Conservation (phyloP, 2,797 vertebrate genomes). For the Catostomus latipinnis region DNA sequence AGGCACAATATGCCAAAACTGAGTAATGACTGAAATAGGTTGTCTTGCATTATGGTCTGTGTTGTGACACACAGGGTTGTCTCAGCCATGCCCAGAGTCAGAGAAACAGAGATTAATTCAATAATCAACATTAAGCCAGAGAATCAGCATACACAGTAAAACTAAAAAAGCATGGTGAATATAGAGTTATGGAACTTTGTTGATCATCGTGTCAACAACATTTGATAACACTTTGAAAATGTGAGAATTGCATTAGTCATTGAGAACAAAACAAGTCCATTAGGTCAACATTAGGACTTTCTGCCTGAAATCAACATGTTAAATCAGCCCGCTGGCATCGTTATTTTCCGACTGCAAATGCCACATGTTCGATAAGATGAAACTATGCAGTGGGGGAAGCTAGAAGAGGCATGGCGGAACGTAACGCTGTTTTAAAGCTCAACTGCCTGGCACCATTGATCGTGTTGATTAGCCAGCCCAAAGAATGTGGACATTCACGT, state of each 20-base stretch:
- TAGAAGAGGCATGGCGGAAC: slow-evolving; percentile 55
- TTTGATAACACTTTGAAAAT: neutral
- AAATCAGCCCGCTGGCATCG: slow-evolving; percentile 35
- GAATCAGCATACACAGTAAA: neutral
- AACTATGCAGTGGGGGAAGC: slow-evolving; percentile 40
- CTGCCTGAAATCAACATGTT: slow-evolving; percentile 39
- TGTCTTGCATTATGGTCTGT: no score
- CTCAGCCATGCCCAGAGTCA: no score
- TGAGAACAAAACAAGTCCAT: slow-evolving; percentile 21
- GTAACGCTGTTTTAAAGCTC: slow-evolving; percentile 69
- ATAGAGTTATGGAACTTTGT: neutral
- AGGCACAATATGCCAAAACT: no score
- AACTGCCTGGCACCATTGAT: slow-evolving; percentile 67
- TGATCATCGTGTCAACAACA: neutral
- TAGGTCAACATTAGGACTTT: slow-evolving; percentile 31
- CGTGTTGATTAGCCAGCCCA: slow-evolving; percentile 60
- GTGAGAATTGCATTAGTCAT: slow-evolving; percentile 54
- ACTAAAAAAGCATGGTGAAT: neutral
- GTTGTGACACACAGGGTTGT: no score
- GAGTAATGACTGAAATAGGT: no score
- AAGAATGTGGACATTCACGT: slow-evolving; percentile 66
- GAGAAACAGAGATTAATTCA: no score
- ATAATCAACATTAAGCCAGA: no score
- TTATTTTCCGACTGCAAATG: slow-evolving; percentile 34
- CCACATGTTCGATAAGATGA: slow-evolving; percentile 51